Conservation (phyloP, 2,797 vertebrate genomes). For the Helicolenus hilgendorfi region DNA sequence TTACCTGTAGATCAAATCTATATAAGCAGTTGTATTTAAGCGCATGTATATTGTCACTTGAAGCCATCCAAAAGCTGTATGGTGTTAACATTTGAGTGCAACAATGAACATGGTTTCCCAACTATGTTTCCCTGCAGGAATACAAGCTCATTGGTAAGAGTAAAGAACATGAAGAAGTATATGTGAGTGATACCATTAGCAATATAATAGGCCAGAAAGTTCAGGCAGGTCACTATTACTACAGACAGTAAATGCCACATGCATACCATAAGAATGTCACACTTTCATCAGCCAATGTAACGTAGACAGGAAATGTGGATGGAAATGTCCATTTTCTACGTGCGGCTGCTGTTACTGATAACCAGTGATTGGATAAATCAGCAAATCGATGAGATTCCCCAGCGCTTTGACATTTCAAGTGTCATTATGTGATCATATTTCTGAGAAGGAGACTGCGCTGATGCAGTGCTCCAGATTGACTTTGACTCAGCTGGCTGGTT, state of each 20-base stretch:
- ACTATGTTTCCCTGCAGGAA: not conserved
- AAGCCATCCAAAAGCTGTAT: not conserved
- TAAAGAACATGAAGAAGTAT: not conserved
- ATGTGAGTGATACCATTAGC: not conserved
- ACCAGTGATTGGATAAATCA: constrained; percentile 58
- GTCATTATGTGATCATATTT: constrained; percentile 62
- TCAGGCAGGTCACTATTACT: not conserved
- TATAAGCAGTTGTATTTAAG: not conserved
- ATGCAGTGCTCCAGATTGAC: constrained; percentile 59
- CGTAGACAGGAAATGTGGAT: not conserved
- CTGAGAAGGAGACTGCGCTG: constrained; percentile 21
- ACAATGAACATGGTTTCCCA: not conserved
- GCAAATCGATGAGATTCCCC: constrained; percentile 61
- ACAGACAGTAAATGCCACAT: not conserved
- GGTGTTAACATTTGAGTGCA: not conserved
- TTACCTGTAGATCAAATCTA: not conserved
- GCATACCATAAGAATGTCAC: not conserved
- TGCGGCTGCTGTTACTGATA: constrained; percentile 27
- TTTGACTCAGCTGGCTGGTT: constrained; percentile 50
- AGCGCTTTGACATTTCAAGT: constrained; percentile 70
- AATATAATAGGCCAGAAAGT: not conserved
- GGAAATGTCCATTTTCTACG: constrained; percentile 43
- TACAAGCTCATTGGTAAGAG: not conserved
- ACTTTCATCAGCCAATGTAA: not conserved
- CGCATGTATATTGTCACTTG: not conserved